Evolutionary conservation across 2,797 vertebrate species (phyloP), one percentile per base, ranked within the genome.

Genomic region (Carcharodon carcharias): DNA sequence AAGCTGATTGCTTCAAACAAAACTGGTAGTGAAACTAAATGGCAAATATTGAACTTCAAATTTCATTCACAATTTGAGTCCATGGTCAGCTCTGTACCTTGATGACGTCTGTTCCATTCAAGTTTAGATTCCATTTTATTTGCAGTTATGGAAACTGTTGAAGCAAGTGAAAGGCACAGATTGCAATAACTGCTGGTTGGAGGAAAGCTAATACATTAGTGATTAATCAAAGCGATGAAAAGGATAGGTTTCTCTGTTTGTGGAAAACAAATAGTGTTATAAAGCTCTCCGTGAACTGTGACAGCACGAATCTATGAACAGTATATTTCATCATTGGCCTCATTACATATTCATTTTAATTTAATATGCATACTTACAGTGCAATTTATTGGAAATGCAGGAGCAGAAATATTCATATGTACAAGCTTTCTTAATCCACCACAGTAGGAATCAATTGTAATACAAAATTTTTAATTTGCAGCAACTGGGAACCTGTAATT

Each of bases 341-440:
- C 67, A 56, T 95, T 95, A 69, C 18, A 71, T 95, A 67, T 95
- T 95, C 65, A 77, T 95, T 95, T 95, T 77, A 95, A 95, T 95
- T 95, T 95, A 95, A 77, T 95, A 77, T 95, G 50, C 50, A 77
- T 77, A 77, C 73, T 95, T 73, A 54, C 69, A 95, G 31, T 35
- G 69, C 67, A 56, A 73, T 54, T 18, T 95, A 50, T 95, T 56
- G 94, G 88, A 56, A 31, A 95, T n/a, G 56, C 94, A 71, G 26
- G 67, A 95, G 69, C 94, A 71, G 94, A 95, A 95, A 73, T 95
- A 45, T 54, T 69, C 94, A 95, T 50, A 50, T 73, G 21, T 73
- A 61, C 31, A 50, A 71, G 11, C 67, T 95, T 54, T 95, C 50
- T 73, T 95, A 95, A 95, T 73, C 45, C 23, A 95, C 50, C 40